Conservation (phyloP, 2,113 vertebrate genomes). For the Microcebus jonahi region DNA sequence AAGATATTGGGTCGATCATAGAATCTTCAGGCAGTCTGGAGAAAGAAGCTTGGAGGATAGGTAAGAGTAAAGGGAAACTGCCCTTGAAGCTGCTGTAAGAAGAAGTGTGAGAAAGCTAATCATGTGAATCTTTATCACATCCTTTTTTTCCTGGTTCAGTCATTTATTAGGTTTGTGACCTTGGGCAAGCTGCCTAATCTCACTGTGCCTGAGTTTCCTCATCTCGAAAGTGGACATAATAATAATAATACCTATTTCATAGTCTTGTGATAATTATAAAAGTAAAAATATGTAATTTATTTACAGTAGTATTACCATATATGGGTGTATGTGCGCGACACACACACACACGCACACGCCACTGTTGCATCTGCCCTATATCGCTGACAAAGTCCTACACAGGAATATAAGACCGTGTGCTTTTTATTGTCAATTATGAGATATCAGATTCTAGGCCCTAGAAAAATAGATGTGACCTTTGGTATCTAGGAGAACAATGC, state of each 20-base stretch:
- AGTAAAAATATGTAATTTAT: not conserved
- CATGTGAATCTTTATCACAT: not conserved
- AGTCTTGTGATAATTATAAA: not conserved
- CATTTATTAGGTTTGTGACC: not conserved
- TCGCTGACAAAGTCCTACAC: not conserved
- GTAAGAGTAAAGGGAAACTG: not conserved
- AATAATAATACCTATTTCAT: not conserved
- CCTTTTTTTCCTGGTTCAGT: not conserved
- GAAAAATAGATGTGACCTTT: not conserved
- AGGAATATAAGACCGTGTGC: not conserved
- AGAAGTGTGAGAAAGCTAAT: not conserved
- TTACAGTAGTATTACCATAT: not conserved
- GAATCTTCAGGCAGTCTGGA: not conserved
- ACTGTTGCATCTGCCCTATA: not conserved
- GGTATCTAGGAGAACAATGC: not conserved
- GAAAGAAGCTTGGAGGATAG: not conserved
- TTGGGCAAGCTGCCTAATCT: not conserved
- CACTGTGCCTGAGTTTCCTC: not conserved
- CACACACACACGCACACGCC: not conserved
- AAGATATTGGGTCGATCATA: not conserved
- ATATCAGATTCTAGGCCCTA: not conserved
- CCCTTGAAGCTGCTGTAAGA: not conserved
- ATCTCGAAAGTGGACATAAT: not conserved
- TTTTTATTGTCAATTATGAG: not conserved
- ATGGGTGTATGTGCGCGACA: not conserved